Evolutionary conservation across 1,140 invertebrate species (phyloP).

Genomic region (Zaprionus capensis): DNA sequence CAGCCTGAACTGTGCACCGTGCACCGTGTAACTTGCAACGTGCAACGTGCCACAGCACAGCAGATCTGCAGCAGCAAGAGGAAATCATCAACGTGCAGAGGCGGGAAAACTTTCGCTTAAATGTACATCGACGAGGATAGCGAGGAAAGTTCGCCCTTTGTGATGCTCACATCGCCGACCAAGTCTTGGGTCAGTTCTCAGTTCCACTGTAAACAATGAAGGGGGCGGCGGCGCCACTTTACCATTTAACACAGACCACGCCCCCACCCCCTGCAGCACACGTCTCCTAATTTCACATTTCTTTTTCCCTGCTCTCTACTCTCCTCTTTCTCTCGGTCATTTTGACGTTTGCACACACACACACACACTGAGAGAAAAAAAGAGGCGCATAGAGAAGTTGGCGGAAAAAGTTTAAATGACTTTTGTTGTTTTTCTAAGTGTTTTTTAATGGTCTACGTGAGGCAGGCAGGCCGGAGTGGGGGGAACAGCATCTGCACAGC

Average conservation of each 20-base stretch:
- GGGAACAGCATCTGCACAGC: background rate
- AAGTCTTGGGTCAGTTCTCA: constrained; percentile 79
- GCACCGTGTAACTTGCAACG: background rate
- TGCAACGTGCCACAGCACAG: background rate
- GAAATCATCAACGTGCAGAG: constrained; percentile 38
- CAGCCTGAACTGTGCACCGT: background rate
- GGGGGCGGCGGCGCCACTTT: constrained; percentile 17
- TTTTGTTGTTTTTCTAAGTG: constrained; percentile 83
- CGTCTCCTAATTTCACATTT: constrained; percentile 80
- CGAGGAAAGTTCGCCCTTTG: constrained; percentile 84
- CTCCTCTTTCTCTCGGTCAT: constrained; percentile 4
- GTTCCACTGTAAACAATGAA: constrained; percentile 62
- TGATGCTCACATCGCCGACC: constrained; percentile 83
- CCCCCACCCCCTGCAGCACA: constrained; percentile 23
- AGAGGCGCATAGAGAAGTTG: constrained; percentile 49
- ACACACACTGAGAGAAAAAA: constrained; percentile 44
- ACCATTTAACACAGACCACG: constrained; percentile 4
- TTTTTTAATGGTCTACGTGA: constrained; percentile 83
- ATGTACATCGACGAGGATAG: constrained; percentile 84
- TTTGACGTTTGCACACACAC: constrained; percentile 43
- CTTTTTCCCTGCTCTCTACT: constrained; percentile 33
- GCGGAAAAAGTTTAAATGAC: constrained; percentile 79
- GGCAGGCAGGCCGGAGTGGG: constrained; percentile 4
- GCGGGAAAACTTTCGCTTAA: constrained; percentile 76
- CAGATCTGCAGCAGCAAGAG: background rate